Base-by-base conservation (phyloP, 2,113 vertebrate genomes). In the Prunella himalayana region DNA sequence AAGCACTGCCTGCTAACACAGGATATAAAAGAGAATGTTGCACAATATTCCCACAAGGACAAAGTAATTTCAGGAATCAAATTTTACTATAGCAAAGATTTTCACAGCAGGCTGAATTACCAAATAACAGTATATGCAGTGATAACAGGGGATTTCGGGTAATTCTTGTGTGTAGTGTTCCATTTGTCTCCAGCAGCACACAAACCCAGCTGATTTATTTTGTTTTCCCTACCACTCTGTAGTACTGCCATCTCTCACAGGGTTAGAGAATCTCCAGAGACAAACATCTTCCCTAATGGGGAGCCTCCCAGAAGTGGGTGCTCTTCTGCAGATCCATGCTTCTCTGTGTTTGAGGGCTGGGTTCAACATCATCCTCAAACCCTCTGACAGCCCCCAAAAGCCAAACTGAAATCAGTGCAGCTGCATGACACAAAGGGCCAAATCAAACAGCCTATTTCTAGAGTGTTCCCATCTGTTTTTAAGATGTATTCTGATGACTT, bases 31-130 rank as follows among this genome's bases (percentile, higher is more conserved):
- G 75, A 94, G 88, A 95, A 95, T 64, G 88, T 49, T 92, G 82
- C 86, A 81, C 83, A 79, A 84, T 92, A 92, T 83, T 96, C 65
- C 82, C 88, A 94, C 86, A 95, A 97, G 92, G 95, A 93, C 59
- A 89, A 57, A 95, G 75, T 94, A 69, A 94, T 88, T 93, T 83
- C 42, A 93, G 90, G 80, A 97, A 96, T 89, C 94, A 76, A 93
- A 94, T 95, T 87, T 95, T 91, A 93, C 94, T 84, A 86, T 54
- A 81, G 91, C 72, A 97, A 93, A 90, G 86, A 76, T 90, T 94
- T 95, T 95, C 91, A 95, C 81, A 97, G 91, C 70, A 91, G 82
- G 84, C 72, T 92, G 71, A 94, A 96, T 95, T 84, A 88, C 86
- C 70, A 83, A 97, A 96, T 95, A 92, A 95, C 72, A 87, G 91